These are phyloP conservation scores for Diplodus puntazzo DNA, from an alignment of 2,797 vertebrate genomes.

Conservation along the genomic window DNA sequence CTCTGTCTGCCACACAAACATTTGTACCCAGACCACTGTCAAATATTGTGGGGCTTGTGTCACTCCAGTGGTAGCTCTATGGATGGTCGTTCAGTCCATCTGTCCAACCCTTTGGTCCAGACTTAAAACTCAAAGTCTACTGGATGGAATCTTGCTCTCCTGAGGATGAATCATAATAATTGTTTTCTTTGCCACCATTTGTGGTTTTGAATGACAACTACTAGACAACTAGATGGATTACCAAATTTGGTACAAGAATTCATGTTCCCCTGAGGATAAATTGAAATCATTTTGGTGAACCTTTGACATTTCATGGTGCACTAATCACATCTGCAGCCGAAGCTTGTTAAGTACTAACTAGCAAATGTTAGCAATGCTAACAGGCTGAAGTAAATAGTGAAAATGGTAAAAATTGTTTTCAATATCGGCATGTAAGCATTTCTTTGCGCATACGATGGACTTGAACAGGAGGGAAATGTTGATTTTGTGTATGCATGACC, in stretches of 20 bases:
- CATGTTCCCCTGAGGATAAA: background rate
- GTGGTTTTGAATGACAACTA: background rate
- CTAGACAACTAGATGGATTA: background rate
- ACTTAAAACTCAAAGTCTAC: background rate
- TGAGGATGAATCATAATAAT: background rate
- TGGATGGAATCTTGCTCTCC: background rate
- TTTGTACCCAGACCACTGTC: constrained; percentile 56
- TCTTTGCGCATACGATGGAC: no score
- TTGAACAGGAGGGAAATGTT: no score
- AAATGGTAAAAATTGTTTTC: no score
- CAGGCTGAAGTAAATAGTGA: no score
- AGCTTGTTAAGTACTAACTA: background rate
- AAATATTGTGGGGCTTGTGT: constrained; percentile 22
- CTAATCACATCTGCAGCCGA: background rate
- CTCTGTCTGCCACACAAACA: constrained; percentile 60
- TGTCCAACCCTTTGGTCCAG: background rate
- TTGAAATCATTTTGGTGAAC: background rate
- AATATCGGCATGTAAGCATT: no score
- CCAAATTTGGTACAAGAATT: background rate
- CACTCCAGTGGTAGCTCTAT: background rate
- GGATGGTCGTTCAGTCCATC: background rate
- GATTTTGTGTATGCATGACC: no score
- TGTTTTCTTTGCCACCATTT: no score
- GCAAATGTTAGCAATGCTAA: background rate
- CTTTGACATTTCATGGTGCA: background rate